Evolutionary conservation across 2,113 vertebrate species (phyloP), one percentile per base, ranked within the genome.

Genomic region (Proterorhinus semilunaris): DNA sequence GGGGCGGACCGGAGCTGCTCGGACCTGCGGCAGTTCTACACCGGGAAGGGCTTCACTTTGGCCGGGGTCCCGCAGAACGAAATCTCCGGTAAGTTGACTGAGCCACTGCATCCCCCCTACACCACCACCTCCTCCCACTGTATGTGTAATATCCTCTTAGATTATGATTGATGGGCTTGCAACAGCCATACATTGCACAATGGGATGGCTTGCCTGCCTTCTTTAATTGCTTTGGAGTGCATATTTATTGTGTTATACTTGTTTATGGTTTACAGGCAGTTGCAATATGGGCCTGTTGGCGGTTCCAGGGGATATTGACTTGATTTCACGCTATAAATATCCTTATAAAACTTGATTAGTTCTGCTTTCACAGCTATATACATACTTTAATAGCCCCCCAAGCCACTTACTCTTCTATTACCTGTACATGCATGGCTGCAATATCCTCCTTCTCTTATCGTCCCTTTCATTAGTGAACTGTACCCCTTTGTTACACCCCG

Each of bases 11-110:
- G 87, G 71, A 98, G 94, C 94, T 98, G 97, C 90, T 10, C 91
- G 80, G 95, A 97, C 74, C 92, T 96, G 88, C 94, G 95, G 67
- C 94, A 95, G 90, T 93, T 97, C 89, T 99, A 99, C 91, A 95
- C 93, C 82, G 94, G 95, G 80, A 97, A 96, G 78, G 96, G 97
- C 46, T 99, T 98, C 93, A 94, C 93, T 62, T 90, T 96, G 43
- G 91, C 70, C 78, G 96, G 92, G 16, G 96, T 96, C 27, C 97
- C 97, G 13, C 95, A 94, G 89, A 93, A 92, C 0, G 96, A 97
- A 86, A 98, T 98, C 83, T 97, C 96, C 49, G 97, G 97, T 99
- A 87, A 95, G 89, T 81, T 69, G 53, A 55, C 21, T 11, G 53
- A 61, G 54, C 13, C 0, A 11, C 17, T 47, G 17, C 62, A 15